Base-by-base conservation (phyloP, 2,797 vertebrate genomes). In the Scarus forsteni region DNA sequence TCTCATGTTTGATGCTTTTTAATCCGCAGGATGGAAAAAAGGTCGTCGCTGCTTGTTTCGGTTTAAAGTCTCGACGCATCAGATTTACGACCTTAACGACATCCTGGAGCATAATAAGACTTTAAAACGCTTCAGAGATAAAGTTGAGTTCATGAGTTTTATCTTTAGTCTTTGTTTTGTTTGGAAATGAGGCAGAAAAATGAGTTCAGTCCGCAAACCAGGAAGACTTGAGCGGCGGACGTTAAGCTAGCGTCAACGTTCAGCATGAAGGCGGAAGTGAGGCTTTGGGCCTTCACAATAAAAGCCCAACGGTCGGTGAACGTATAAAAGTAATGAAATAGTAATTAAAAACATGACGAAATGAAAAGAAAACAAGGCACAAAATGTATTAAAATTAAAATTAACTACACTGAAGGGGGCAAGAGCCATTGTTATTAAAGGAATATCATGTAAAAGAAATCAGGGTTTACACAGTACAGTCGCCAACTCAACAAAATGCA, bases 161-260 rank as follows among this genome's bases (percentile, higher is more conserved):
- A 14, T 6, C 0, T 39, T 3, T 9, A 40, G 19, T 56, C 18
- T 46, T 36, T 16, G 7, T 35, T 50, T 7, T 14, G 38, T 51
- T 16, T 15, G 5, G 16, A 64, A 65, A 60, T 1, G 1, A 5
- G 0, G 14, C 46, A 50, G 39, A 18, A 50, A 62, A 68, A 10
- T 59, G 8, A 8, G 56, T 43, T 27, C 40, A 16, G 9, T 44
- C 27, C 36, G 18, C 11, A 16, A 83, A 83, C 73, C 81, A 87
- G 88, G 88, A 90, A 90, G 85, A 78, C 49, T 51, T 49, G 3
- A 60, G n/a, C 44, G 1, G 52, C 5, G 0, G 9, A 3, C n/a
- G 62, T 60, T 9, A 78, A 81, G 71, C 5, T 27, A 0, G 10
- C 57, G 0, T 15, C 0, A 27, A 44, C 4, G 18, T 6, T 1